Percentiles rank a stretch among this genome's conserved stretches.
Conservation (phyloP, 2,888 invertebrate species). For the Deroplatys truncata region DNA sequence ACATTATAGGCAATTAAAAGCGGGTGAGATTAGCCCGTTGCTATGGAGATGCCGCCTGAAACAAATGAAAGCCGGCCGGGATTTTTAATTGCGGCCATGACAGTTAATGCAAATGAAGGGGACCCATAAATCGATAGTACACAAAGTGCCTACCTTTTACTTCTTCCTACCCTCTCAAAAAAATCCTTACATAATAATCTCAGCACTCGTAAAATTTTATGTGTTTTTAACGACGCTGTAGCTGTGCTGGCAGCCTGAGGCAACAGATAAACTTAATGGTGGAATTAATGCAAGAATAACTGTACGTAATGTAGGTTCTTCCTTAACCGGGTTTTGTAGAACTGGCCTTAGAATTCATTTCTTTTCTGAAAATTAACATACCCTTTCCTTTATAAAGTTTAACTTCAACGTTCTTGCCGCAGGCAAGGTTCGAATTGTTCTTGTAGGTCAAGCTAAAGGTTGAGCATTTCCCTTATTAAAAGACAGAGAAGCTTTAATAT, state of each 20-base stretch:
- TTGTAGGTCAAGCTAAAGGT: no score
- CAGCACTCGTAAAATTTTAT: not conserved
- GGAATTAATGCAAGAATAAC: not conserved
- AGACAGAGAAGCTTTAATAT: no score
- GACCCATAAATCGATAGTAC: not conserved
- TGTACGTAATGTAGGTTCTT: no score
- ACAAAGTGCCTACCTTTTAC: not conserved
- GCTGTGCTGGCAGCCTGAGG: not conserved
- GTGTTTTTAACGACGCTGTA: not conserved
- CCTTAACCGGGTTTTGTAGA: no score
- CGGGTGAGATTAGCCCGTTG: conserved; percentile 7
- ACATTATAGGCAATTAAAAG: conserved; percentile 23
- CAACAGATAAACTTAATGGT: not conserved
- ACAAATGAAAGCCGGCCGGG: not conserved
- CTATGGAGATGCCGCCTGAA: not conserved
- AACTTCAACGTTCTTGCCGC: no score
- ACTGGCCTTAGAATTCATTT: no score
- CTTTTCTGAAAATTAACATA: no score
- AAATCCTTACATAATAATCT: not conserved
- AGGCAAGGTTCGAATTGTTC: no score
- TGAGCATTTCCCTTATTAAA: no score
- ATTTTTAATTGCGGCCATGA: not conserved
- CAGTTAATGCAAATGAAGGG: not conserved
- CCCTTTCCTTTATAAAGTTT: no score
- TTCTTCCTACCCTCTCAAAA: not conserved